Evolutionary conservation across 2,113 vertebrate genomes (phyloP), one percentile per base, ranked within the genome.

Genomic region (Pholis gunnellus): DNA sequence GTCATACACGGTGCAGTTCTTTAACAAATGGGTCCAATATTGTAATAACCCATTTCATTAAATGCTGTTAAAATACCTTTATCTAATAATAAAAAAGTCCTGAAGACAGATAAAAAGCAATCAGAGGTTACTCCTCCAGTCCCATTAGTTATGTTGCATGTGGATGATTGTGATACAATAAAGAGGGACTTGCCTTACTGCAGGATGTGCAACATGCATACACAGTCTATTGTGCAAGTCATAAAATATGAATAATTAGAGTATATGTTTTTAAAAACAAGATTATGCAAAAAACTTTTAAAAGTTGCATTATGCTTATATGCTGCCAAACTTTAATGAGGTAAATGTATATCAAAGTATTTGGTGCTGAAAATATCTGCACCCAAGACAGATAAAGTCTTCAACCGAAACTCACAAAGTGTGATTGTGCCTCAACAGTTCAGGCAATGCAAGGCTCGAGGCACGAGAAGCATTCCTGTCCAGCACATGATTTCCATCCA

Each of bases 401-500:
- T 17, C 56, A 57, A 60, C 65, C 15, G 31, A 9, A 70, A 13
- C 34, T 31, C 29, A 61, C 40, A 56, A 3, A 11, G 6, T 34
- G 48, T 34, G 60, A 25, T 42, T 72, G 61, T 27, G 34, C 52
- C 22, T 70, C 20, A 68, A 6, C 63, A 70, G 22, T 9, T 8
- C 14, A 46, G 10, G 63, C 17, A 63, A 54, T 8, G 6, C 38
- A 44, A 2, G 25, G 82, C 69, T 92, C 82, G 85, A 79, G 79
- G 81, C 72, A 82, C 72, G 15, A 44, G 6, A 48, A 2, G 25
- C 69, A 64, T 85, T 83, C 38, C 48, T 50, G 31, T 54, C 63
- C 61, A 11, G 65, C 68, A 84, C 78, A 86, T 67, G 65, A 78
- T 46, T 13, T 27, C 46, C 70, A 18, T 64, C 31, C 83, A 76